These are phyloP conservation scores for Dasypus novemcinctus DNA, from an alignment of 2,113 vertebrate genomes.

Conservation along the genomic window DNA sequence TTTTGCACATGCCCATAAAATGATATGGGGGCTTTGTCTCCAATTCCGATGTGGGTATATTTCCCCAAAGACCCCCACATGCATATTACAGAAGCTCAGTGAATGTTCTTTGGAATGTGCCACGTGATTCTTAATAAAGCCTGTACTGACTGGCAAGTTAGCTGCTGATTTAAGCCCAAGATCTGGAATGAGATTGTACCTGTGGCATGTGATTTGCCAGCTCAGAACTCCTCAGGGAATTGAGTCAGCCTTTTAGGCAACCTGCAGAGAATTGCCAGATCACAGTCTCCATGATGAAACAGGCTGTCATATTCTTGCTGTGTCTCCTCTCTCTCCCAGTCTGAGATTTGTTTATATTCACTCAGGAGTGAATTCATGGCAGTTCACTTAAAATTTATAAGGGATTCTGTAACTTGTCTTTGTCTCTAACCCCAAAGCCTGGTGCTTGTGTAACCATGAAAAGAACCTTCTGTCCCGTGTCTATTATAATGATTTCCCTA, in stretches of 20 bases:
- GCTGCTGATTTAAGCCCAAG: not conserved
- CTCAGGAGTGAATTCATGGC: not conserved
- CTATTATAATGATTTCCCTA: not conserved
- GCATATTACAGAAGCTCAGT: not conserved
- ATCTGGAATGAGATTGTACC: not conserved
- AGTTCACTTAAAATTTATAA: not conserved
- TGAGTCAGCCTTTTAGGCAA: not conserved
- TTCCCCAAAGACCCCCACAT: not conserved
- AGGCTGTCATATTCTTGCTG: not conserved
- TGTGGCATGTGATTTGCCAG: not conserved
- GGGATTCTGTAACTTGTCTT: not conserved
- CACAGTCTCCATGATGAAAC: not conserved
- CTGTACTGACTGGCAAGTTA: not conserved
- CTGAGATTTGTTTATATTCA: not conserved
- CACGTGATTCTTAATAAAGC: not conserved
- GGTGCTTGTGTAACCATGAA: not conserved
- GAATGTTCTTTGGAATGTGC: not conserved
- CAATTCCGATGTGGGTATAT: not conserved
- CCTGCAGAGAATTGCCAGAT: not conserved
- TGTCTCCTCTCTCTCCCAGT: not conserved
- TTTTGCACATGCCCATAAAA: not conserved
- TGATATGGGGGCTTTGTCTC: not conserved
- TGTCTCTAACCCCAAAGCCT: not conserved
- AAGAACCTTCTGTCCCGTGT: not conserved
- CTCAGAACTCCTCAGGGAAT: not conserved